Conservation (phyloP, 2,888 invertebrate species). For the Trichacis sp. region DNA sequence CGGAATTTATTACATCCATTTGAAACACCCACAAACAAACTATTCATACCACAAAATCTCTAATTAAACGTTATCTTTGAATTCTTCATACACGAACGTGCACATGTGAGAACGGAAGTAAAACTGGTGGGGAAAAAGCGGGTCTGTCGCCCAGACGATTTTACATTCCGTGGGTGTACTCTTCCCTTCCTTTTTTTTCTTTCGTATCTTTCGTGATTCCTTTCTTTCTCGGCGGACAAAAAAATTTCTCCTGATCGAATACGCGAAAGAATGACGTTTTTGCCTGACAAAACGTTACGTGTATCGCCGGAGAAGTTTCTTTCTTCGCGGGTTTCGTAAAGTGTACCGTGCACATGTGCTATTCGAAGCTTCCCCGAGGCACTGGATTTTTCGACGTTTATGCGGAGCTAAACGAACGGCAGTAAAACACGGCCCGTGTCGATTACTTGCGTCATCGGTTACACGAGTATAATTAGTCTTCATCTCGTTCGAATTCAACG, state of each 20-base stretch:
- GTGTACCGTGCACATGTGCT: too few relatives aligned
- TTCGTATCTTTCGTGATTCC: constrained; percentile 16
- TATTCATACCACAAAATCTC: too few relatives aligned
- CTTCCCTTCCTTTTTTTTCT: constrained; percentile 24
- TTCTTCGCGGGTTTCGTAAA: constrained; percentile 4
- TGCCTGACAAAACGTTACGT: too few relatives aligned
- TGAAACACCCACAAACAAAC: too few relatives aligned
- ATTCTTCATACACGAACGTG: neutral
- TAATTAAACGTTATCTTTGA: too few relatives aligned
- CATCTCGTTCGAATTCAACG: too few relatives aligned
- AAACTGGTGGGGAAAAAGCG: neutral
- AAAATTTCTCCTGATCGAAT: neutral
- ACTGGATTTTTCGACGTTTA: constrained; percentile 45
- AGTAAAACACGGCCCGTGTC: constrained; percentile 9
- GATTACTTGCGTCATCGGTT: constrained; percentile 14
- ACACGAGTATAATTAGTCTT: neutral
- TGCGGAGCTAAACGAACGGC: constrained; percentile 28
- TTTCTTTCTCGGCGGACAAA: constrained; percentile 15
- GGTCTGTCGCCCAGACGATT: constrained; percentile 15
- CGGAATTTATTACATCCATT: too few relatives aligned
- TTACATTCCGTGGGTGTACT: constrained; percentile 46
- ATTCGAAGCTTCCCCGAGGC: constrained; percentile 35
- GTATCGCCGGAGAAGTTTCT: neutral
- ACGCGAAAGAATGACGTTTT: neutral
- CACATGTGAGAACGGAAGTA: constrained; percentile 10